A percentile compares a stretch with the other conserved stretches of the same genome.
Conservation (phyloP, 1,140 invertebrate genomes). For the Trinorchestia longiramus region DNA sequence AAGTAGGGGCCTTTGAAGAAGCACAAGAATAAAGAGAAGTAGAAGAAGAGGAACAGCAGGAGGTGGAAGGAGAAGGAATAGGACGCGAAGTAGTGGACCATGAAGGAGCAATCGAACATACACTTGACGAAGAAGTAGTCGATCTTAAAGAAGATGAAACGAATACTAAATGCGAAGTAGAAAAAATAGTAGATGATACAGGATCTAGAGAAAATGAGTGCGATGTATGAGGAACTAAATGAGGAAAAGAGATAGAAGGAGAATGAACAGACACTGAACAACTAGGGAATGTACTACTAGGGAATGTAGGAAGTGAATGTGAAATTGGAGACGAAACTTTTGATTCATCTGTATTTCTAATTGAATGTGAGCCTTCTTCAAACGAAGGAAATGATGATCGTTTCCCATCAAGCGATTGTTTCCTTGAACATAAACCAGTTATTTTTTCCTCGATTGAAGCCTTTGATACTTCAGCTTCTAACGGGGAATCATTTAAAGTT, state of each 20-base stretch:
- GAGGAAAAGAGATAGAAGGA: background rate
- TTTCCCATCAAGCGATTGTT: background rate
- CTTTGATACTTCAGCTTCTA: background rate
- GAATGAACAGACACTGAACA: background rate
- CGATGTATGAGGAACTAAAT: background rate
- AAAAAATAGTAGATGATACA: background rate
- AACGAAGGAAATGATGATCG: background rate
- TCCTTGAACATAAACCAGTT: background rate
- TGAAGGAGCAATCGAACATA: background rate
- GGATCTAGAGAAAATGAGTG: background rate
- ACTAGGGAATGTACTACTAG: background rate
- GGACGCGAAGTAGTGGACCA: background rate
- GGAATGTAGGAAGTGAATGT: background rate
- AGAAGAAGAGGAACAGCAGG: background rate
- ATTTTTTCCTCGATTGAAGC: background rate
- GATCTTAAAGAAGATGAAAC: background rate
- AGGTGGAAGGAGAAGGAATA: background rate
- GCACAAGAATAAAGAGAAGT: too few relatives aligned
- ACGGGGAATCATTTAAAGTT: background rate
- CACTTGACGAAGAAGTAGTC: background rate
- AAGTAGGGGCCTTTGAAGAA: background rate
- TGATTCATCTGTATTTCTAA: background rate
- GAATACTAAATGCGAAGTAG: background rate
- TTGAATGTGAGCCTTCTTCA: background rate
- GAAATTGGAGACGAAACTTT: background rate